phyloP scores from a whole-genome alignment of 1,140 invertebrate genomes.

The Magallana angulata region DNA sequence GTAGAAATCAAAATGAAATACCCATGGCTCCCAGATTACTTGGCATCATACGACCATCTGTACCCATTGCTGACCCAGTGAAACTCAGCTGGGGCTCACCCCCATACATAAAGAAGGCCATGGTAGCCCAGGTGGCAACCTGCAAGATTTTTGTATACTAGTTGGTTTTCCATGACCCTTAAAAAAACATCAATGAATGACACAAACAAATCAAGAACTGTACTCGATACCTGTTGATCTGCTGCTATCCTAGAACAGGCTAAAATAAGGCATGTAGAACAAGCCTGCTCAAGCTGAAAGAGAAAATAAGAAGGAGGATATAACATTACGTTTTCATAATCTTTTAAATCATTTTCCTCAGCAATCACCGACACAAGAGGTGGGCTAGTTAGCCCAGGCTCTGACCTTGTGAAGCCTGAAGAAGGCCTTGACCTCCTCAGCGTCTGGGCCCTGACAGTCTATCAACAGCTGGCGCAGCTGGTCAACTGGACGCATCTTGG shows the following conservation, averaged over 20 bases:
- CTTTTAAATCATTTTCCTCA: not conserved
- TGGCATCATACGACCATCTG: constrained; percentile 59
- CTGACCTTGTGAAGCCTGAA: constrained; percentile 88
- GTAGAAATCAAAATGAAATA: constrained; percentile 12
- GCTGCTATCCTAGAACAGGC: constrained; percentile 87
- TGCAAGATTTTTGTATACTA: constrained; percentile 64
- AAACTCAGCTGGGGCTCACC: constrained; percentile 84
- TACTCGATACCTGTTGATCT: constrained; percentile 83
- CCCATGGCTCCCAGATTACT: constrained; percentile 66
- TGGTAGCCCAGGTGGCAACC: constrained; percentile 91
- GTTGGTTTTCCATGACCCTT: not conserved
- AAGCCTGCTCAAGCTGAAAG: constrained; percentile 86
- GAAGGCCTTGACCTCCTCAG: constrained; percentile 90
- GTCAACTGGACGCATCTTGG: constrained; percentile 92
- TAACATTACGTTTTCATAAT: not conserved
- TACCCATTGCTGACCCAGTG: constrained; percentile 49
- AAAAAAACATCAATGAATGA: no score
- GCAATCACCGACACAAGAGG: not conserved
- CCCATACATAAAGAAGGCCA: constrained; percentile 95
- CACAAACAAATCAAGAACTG: no score
- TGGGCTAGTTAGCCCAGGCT: not conserved
- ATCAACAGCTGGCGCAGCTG: constrained; percentile 89
- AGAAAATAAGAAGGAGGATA: not conserved
- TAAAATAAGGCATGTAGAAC: constrained; percentile 91
- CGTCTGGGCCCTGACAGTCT: constrained; percentile 89